phyloP scores from a whole-genome alignment of 2,113 vertebrate genomes.

The Dasyurus viverrinus region DNA sequence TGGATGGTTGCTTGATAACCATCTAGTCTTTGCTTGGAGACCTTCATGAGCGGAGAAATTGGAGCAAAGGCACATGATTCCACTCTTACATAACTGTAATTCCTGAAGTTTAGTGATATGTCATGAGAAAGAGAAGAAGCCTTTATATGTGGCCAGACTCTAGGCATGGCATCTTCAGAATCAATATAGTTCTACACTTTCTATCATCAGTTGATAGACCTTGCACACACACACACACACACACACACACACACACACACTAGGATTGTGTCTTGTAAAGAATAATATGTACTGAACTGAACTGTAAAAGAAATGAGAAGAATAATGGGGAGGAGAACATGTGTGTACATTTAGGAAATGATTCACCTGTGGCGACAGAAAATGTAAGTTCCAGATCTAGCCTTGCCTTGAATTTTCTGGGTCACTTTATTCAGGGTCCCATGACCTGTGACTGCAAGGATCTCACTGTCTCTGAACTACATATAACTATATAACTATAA shows the following conservation, averaged over 20 bases:
- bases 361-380: too few species aligned
- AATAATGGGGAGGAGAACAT: neutral
- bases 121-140: neutral
- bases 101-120: neutral
- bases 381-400: too few species aligned
- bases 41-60: neutral
- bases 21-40: neutral
- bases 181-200: neutral
- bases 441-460: neutral
- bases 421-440: neutral
- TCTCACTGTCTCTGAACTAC: neutral
- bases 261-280: neutral
- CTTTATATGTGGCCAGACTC: neutral
- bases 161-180: neutral
- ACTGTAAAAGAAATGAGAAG: neutral
- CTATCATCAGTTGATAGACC: neutral
- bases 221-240: too few species aligned
- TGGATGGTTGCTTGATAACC: neutral
- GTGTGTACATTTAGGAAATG: too few species aligned
- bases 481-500: too few species aligned
- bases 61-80: neutral
- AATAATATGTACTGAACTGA: neutral
- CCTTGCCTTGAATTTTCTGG: neutral
- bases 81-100: neutral
- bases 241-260: too few species aligned